A percentile compares a stretch with the other conserved stretches of the same genome.
Evolutionary conservation across 2,797 vertebrate genomes (phyloP).

Genomic region (Forpus xanthops): DNA sequence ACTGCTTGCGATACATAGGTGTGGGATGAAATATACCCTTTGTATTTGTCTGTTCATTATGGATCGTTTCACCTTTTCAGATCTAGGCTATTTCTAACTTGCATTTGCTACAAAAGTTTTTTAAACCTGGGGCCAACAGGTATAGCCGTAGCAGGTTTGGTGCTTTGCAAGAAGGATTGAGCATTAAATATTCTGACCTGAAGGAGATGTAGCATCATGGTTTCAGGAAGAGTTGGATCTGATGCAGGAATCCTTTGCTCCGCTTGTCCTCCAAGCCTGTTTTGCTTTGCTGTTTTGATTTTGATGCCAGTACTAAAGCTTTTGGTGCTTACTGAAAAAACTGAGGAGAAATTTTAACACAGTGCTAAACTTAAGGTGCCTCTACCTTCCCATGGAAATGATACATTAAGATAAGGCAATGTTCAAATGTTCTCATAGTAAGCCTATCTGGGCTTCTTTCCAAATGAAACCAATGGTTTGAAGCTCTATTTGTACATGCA

Average conservation of each 20-base stretch:
- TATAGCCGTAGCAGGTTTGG: neutral
- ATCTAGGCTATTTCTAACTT: neutral
- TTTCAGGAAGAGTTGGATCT: neutral
- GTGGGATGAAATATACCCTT: neutral
- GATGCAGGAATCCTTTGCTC: neutral
- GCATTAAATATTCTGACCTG: neutral
- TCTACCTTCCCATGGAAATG: neutral
- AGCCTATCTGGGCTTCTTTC: neutral
- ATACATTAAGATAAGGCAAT: rapidly evolving
- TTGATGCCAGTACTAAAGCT: neutral
- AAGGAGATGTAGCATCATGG: neutral
- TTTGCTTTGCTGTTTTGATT: neutral
- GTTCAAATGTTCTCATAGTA: neutral
- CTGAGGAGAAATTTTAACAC: neutral
- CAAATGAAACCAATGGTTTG: neutral
- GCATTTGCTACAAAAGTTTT: neutral
- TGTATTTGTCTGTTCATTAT: neutral
- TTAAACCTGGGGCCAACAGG: neutral
- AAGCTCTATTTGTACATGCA: neutral
- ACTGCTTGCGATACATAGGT: neutral
- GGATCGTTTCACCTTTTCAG: neutral
- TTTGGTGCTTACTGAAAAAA: neutral
- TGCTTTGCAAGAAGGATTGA: neutral
- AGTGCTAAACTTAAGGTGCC: neutral
- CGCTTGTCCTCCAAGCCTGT: neutral